These are phyloP conservation scores for Drosophila guanche DNA, from an alignment of 1,140 invertebrate species.

Conservation along the genomic window DNA sequence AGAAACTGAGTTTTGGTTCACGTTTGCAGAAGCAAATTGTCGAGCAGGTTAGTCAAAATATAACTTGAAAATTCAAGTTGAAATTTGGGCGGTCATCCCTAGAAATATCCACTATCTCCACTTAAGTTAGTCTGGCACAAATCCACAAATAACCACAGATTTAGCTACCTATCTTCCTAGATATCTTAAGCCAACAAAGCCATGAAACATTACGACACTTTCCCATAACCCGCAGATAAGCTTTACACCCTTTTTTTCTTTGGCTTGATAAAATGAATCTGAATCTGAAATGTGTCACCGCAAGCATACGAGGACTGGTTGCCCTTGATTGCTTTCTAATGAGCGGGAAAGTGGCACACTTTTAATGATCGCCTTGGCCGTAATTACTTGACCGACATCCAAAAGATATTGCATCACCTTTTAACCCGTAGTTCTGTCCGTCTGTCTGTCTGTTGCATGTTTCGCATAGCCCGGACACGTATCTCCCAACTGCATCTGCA, in stretches of 20 bases:
- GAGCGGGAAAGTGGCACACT: conserved; percentile 7
- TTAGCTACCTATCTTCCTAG: no score
- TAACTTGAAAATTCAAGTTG: background rate
- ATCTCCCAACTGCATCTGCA: conserved; percentile 19
- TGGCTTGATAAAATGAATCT: no score
- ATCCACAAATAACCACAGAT: no score
- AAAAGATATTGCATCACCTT: no score
- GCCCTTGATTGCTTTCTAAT: conserved; percentile 39
- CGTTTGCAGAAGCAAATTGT: conserved; percentile 42
- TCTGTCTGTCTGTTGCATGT: conserved; percentile 35
- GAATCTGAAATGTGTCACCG: no score
- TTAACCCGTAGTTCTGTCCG: background rate
- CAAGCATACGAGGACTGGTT: background rate
- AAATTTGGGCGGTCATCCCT: no score
- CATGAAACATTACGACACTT: no score
- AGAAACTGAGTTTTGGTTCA: conserved; percentile 49
- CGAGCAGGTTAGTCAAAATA: conserved; percentile 40
- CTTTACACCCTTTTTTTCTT: no score
- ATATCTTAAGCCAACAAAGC: no score
- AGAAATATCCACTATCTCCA: no score
- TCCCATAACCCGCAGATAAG: no score
- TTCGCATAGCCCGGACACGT: conserved; percentile 40
- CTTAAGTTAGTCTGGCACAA: no score
- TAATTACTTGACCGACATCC: conserved; percentile 9
- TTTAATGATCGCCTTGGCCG: conserved; percentile 13